Evolutionary conservation across 2,888 invertebrate species (phyloP), one percentile per base, ranked within the genome.

Genomic region (Melanophora roralis): DNA sequence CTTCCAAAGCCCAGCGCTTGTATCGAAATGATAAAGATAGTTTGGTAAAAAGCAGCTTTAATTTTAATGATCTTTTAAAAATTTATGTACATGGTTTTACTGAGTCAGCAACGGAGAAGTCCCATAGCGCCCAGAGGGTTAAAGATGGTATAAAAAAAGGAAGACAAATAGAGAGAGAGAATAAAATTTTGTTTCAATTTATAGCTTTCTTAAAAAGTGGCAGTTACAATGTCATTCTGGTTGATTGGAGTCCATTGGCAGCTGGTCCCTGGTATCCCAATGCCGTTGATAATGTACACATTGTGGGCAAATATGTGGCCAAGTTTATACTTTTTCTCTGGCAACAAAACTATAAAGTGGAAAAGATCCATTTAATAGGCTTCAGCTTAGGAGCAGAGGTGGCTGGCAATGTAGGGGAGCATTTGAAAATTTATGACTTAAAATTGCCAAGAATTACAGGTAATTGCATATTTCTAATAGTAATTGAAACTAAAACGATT

Each of bases 81-180:
- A 91, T 96, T 82, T 95, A 94, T 87, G 90, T 95, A 78, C 95
- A 95, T 90, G 95, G 96, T 1, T 95, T 95, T 89, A 93, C 94
- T 0, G 95, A 95, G 86, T 90, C 92, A 11, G 92, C 92, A 0
- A 92, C 91, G 0, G 94, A 94, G 12, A 89, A 91, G 3, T 93
- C 93, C 82, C 92, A 94, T 16, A 89, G 89, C 76, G 89, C 89
- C 75, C 91, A 91, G 34, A 90, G 92, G 64, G 89, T 95, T 27
- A 92, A 92, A 86, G 92, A 94, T 85, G 93, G 94, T 94, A 14
- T 27, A 27, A 27, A 6, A 27, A 8, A 34, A 34, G 4, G 65
- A 23, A 36, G 57, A 51, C 55, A 32, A 21, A 21, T 23, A 68
- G 9, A n/a, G 11, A 11, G 47, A 9, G n/a, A n/a, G n/a, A n/a